Conservation (phyloP, 1,140 invertebrate genomes). For the Drosophila pachea region DNA sequence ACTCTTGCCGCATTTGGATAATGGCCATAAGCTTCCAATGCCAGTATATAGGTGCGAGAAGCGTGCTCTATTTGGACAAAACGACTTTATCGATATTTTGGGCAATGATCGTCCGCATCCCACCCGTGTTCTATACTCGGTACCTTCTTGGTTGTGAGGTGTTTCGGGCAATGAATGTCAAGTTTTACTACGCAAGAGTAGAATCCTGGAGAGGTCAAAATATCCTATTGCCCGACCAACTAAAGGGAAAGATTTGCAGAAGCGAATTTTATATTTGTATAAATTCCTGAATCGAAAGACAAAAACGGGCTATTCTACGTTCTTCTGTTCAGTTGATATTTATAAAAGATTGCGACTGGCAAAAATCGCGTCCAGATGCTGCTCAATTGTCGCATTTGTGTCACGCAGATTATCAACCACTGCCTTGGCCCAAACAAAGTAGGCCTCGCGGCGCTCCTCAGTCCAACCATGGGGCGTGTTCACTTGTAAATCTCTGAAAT, state of each 20-base stretch:
- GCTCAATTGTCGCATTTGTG: too few species aligned
- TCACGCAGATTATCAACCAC: too few species aligned
- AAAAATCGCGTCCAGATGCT: too few species aligned
- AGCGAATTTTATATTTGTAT: conserved; percentile 87
- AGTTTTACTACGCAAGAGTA: conserved; percentile 87
- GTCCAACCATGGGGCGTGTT: too few species aligned
- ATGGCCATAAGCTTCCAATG: conserved; percentile 81
- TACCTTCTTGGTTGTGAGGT: conserved; percentile 92
- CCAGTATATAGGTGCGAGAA: conserved; percentile 84
- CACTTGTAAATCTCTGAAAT: too few species aligned
- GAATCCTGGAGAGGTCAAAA: conserved; percentile 82
- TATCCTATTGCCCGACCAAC: conserved; percentile 84
- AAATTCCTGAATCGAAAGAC: conserved; percentile 89
- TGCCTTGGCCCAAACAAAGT: too few species aligned
- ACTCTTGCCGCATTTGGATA: conserved; percentile 83
- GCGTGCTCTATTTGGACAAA: conserved; percentile 93
- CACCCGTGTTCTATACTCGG: conserved; percentile 88
- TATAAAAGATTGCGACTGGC: too few species aligned
- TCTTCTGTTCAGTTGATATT: too few species aligned
- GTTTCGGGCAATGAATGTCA: conserved; percentile 91
- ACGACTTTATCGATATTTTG: conserved; percentile 97
- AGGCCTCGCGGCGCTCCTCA: too few species aligned
- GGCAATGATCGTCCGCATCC: conserved; percentile 91
- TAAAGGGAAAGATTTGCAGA: conserved; percentile 87
- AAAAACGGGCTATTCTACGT: conserved; percentile 83